Percentiles rank a stretch among this genome's conserved stretches.
These are phyloP conservation scores for Acanthosepion esculentum DNA, from an alignment of 2,888 invertebrate genomes.

Conservation along the genomic window DNA sequence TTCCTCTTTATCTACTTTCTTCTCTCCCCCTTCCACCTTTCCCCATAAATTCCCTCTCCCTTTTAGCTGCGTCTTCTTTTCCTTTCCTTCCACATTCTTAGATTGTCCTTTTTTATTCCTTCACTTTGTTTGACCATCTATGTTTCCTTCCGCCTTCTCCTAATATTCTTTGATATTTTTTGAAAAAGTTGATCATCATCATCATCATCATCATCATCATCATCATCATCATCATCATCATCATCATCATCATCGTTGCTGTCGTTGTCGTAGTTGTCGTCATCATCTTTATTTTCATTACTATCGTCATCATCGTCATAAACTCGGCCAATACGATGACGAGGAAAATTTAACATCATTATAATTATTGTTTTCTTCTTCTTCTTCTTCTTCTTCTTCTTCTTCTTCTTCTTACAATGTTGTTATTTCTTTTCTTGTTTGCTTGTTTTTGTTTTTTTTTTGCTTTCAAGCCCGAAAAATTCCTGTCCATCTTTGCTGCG, in stretches of 20 bases:
- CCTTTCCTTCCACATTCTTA: too few species aligned
- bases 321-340: not conserved
- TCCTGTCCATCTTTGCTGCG: not conserved
- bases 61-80: too few species aligned
- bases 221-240: not conserved
- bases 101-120: too few species aligned
- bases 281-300: not conserved
- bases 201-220: too few species aligned
- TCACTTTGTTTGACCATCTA: too few species aligned
- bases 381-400: not conserved
- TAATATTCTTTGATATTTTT: too few species aligned
- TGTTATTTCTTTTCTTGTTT: not conserved
- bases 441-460: not conserved
- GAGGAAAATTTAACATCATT: not conserved
- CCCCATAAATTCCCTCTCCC: too few species aligned
- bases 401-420: not conserved
- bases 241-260: not conserved
- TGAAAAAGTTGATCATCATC: too few species aligned
- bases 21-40: too few species aligned
- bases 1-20: too few species aligned
- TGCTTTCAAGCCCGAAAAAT: not conserved
- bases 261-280: not conserved
- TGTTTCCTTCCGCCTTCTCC: too few species aligned
- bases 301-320: not conserved
- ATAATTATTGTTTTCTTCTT: not conserved